phyloP scores from a whole-genome alignment of 2,113 vertebrate genomes.

The Chionomys nivalis region DNA sequence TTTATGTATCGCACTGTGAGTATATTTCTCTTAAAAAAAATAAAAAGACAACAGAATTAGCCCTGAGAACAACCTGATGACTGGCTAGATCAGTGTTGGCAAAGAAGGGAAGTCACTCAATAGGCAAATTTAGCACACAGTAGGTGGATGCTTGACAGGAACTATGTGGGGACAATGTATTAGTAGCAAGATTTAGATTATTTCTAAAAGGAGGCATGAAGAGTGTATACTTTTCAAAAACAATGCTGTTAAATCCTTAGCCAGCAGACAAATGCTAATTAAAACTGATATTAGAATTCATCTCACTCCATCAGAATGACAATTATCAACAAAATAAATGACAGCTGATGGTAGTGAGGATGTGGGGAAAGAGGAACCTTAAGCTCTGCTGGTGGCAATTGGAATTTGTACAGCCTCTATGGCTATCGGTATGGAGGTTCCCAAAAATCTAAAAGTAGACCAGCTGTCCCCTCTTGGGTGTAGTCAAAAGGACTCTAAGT shows the following conservation, averaged over 20 bases:
- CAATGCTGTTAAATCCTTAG: neutral
- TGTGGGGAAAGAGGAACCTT: neutral
- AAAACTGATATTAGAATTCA: neutral
- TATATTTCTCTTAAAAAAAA: neutral
- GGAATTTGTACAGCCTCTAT: neutral
- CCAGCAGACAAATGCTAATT: no score
- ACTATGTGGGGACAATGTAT: neutral
- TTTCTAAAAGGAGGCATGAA: conserved; percentile 6
- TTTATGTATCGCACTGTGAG: neutral
- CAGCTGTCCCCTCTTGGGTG: neutral
- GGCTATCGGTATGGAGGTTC: neutral
- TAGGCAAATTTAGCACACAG: neutral
- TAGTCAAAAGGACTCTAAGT: neutral
- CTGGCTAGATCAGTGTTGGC: neutral
- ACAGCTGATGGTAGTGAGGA: neutral
- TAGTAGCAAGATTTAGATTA: conserved; percentile 9
- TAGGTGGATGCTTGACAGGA: neutral
- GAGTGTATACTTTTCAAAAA: neutral
- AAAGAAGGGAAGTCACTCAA: neutral
- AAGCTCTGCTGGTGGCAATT: no score
- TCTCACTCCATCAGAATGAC: neutral
- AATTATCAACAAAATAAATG: neutral
- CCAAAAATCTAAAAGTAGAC: neutral
- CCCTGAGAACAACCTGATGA: neutral
- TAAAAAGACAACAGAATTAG: neutral